phyloP scores from a whole-genome alignment of 2,113 vertebrate genomes.

The Rousettus leschenaultii region DNA sequence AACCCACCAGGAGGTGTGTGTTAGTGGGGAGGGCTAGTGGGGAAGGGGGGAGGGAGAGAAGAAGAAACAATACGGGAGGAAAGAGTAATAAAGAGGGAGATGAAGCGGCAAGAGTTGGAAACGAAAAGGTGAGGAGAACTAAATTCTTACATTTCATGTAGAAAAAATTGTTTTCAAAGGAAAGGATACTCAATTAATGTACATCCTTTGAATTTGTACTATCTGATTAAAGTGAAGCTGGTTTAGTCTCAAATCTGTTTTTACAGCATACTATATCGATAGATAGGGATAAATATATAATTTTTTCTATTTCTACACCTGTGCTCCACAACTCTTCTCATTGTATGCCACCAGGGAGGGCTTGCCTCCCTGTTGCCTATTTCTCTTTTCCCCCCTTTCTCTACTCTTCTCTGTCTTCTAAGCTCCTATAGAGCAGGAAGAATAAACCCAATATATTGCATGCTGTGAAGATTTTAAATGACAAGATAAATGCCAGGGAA shows the following conservation, averaged over 20 bases:
- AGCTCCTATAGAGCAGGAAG: neutral
- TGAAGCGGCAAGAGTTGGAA: neutral
- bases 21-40: neutral
- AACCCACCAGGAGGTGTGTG: fast-evolving
- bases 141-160: neutral
- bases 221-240: neutral
- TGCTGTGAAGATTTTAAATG: constrained; percentile 60
- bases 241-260: neutral
- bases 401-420: neutral
- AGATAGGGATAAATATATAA: neutral
- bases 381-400: neutral
- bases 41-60: fast-evolving
- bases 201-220: neutral
- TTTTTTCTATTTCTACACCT: neutral
- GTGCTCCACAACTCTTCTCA: neutral
- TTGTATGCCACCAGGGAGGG: neutral
- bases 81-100: neutral
- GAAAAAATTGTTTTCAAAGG: neutral
- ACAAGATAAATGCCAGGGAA: constrained; percentile 61
- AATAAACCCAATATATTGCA: constrained; percentile 43
- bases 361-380: neutral
- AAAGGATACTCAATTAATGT: neutral
- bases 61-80: fast-evolving
- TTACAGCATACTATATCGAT: neutral
- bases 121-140: neutral